Evolutionary conservation across 1,140 invertebrate genomes (phyloP), one percentile per base, ranked within the genome.

Genomic region (Pemphigus obesinymphae): DNA sequence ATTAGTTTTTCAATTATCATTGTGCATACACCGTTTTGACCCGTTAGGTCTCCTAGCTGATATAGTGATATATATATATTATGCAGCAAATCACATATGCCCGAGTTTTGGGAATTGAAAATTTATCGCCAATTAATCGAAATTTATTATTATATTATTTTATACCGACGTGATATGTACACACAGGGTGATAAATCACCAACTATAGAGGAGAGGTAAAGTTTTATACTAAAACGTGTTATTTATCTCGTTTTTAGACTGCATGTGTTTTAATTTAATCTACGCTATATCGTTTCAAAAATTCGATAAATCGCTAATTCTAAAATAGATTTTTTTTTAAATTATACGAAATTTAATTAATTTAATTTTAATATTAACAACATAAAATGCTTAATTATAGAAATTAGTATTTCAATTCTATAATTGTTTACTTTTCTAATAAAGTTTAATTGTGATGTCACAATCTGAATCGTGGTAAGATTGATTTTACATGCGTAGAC

Each of bases 81-180:
- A 55, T 76, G 37, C 31, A 11, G 20, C 20, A 20, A 76, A 55
- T 76, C 26, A 58, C 48, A 23, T 50, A 8, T 15, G 2, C n/a
- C n/a, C 50, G 73, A 31, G 34, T 40, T 58, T 7, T 23, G 55
- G 50, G 55, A 40, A 61, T 78, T 78, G 48, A 40, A 61, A 80
- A 61, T 80, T 80, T 80, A 80, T 80, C 76, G 55, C 55, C 55
- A 80, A 80, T 80, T 61, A 80, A 63, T 80, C 76, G 53, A 43
- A 80, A 80, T 61, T 80, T 80, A 80, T 80, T 80, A 63, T 78
- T 37, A 43, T 43, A 61, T 63, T 29, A 80, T 63, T 80, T 43
- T 61, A 45, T 20, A 43, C 7, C 23, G 68, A 70, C 68, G 68
- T 61, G 37, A 34, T 61, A 63, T 61, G 76, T 63, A 61, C 55